phyloP scores from a whole-genome alignment of 2,888 invertebrate species.

The Monopis laevigella region DNA sequence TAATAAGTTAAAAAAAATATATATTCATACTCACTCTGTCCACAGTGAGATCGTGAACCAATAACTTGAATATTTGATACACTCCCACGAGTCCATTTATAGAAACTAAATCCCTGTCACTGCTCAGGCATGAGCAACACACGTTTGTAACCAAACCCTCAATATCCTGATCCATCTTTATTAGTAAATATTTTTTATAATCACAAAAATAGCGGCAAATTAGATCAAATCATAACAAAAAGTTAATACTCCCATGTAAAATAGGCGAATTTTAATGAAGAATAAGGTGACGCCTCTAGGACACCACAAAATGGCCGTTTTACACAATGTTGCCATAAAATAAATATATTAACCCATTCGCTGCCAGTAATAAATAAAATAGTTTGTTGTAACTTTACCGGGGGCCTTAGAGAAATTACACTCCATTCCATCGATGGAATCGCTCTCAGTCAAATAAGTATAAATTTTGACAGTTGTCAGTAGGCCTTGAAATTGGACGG shows the following conservation, averaged over 20 bases:
- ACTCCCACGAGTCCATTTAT: conserved; percentile 35
- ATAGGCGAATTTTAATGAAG: conserved; percentile 56
- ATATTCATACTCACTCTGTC: conserved; percentile 40
- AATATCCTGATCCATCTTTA: conserved; percentile 53
- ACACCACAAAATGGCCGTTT: conserved; percentile 67
- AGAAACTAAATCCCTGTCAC: conserved; percentile 41
- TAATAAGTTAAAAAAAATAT: conserved; percentile 15
- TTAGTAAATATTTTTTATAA: conserved; percentile 18
- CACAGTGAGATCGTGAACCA: conserved; percentile 53
- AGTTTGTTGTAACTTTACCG: too few species aligned
- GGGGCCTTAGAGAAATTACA: too few species aligned
- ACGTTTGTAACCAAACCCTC: conserved; percentile 38
- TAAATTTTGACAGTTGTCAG: too few species aligned
- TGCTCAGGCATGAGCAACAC: conserved; percentile 49
- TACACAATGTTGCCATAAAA: conserved; percentile 38
- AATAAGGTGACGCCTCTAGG: conserved; percentile 37
- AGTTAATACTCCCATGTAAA: conserved; percentile 66
- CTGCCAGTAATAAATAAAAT: too few species aligned
- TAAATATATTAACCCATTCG: too few species aligned
- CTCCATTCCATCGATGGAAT: too few species aligned
- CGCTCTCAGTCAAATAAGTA: too few species aligned
- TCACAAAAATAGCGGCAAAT: conserved; percentile 29
- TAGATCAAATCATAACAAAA: conserved; percentile 57
- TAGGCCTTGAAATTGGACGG: too few species aligned
- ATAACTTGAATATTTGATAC: conserved; percentile 42